phyloP scores from a whole-genome alignment of 2,797 vertebrate genomes.

The Pipistrellus kuhlii region DNA sequence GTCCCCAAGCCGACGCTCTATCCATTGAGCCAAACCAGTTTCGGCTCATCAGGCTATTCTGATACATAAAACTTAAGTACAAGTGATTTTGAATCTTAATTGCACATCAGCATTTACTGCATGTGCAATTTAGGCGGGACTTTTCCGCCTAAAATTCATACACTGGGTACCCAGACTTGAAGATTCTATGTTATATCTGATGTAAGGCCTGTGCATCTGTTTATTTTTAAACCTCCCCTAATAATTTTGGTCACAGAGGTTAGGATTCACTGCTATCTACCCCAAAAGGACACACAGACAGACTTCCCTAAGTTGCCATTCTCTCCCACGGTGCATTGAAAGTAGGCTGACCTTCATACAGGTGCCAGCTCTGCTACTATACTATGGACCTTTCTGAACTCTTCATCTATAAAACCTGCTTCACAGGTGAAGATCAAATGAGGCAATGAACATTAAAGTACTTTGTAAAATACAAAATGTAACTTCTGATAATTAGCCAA shows the following conservation, averaged over 20 bases:
- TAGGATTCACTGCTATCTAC: neutral
- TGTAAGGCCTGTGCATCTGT: neutral
- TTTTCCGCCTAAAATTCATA: neutral
- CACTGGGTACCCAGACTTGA: neutral
- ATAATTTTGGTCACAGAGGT: conserved; percentile 41
- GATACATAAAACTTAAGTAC: conserved; percentile 31
- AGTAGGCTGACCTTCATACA: neutral
- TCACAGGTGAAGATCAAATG: conserved; percentile 26
- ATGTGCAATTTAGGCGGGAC: no score
- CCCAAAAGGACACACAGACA: neutral
- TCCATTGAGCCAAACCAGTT: no score
- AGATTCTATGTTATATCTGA: conserved; percentile 45
- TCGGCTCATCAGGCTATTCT: conserved; percentile 31
- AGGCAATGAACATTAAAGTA: conserved; percentile 11
- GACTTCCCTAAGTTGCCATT: neutral
- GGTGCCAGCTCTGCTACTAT: conserved; percentile 20
- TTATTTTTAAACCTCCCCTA: neutral
- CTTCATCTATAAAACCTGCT: neutral
- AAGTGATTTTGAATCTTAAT: conserved; percentile 43
- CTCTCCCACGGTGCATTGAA: neutral
- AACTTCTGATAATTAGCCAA: neutral
- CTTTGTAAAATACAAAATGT: conserved; percentile 33
- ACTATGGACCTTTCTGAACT: neutral
- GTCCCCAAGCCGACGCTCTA: no score
- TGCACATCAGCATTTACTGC: conserved; percentile 17